phyloP scores from a whole-genome alignment of 2,888 invertebrate genomes.

The Perizoma affinitatum region DNA sequence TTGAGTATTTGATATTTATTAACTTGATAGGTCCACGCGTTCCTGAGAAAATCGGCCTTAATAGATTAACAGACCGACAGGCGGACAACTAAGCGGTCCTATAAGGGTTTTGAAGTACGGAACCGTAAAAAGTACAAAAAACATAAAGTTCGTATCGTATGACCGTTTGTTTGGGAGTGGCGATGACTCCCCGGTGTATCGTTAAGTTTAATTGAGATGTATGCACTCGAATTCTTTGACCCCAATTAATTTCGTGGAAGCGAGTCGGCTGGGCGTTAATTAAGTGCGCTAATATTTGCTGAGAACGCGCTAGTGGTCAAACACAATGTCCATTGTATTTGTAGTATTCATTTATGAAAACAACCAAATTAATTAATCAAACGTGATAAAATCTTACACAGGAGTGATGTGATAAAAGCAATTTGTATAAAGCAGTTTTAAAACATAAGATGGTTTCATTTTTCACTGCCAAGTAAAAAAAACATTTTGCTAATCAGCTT shows the following conservation, averaged over 20 bases:
- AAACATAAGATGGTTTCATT: conserved; percentile 19
- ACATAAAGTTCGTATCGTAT: conserved; percentile 31
- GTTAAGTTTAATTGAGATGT: conserved; percentile 75
- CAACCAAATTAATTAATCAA: conserved; percentile 19
- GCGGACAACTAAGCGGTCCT: too few relatives aligned
- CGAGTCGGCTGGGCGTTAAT: conserved; percentile 73
- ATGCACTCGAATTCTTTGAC: conserved; percentile 80
- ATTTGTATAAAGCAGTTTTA: conserved; percentile 6
- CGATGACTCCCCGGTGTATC: conserved; percentile 55
- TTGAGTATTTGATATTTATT: too few relatives aligned
- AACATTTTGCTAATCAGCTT: conserved; percentile 26
- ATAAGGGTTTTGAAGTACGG: too few relatives aligned
- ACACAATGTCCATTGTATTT: conserved; percentile 51
- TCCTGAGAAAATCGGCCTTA: too few relatives aligned
- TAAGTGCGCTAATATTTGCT: conserved; percentile 75
- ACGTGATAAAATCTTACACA: conserved; percentile 29
- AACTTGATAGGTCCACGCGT: too few relatives aligned
- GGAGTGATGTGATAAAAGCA: conserved; percentile 20
- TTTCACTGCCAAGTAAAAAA: conserved; percentile 17
- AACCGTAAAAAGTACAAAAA: conserved; percentile 16
- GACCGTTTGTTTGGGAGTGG: conserved; percentile 43
- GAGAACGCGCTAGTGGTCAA: conserved; percentile 58
- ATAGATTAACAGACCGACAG: too few relatives aligned
- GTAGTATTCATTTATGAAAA: conserved; percentile 40
- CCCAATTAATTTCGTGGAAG: conserved; percentile 81